phyloP scores from a whole-genome alignment of 2,888 invertebrate species.

The Volucella bombylans region DNA sequence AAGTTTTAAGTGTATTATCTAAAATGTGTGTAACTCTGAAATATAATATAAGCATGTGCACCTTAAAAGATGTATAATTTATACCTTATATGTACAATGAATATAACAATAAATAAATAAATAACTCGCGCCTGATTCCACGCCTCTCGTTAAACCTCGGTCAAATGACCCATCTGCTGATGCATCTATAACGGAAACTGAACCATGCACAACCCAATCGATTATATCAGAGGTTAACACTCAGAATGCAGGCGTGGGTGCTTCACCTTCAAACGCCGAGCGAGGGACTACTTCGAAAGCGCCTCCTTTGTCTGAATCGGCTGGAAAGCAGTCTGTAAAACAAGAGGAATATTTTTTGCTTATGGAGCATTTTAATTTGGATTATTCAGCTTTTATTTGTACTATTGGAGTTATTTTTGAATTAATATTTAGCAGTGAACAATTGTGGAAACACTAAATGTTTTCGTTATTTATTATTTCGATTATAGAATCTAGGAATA shows the following conservation, averaged over 20 bases:
- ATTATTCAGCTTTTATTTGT: conserved; percentile 23
- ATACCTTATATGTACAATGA: no score
- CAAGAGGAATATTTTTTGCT: conserved; percentile 42
- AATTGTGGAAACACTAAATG: conserved; percentile 6
- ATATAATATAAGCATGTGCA: no score
- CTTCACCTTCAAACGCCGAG: conserved; percentile 34
- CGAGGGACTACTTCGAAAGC: conserved; percentile 30
- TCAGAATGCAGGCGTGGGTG: conserved; percentile 15
- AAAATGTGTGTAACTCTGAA: no score
- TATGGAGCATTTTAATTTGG: conserved; percentile 42
- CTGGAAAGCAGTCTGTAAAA: conserved; percentile 35
- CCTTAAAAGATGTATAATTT: no score
- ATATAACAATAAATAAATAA: no score
- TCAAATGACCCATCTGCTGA: no score
- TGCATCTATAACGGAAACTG: no score
- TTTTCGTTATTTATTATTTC: conserved; percentile 10
- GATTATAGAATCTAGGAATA: conserved; percentile 45
- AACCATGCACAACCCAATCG: no score
- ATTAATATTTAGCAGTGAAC: conserved; percentile 17
- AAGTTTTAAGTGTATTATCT: no score
- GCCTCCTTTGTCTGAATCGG: conserved; percentile 30
- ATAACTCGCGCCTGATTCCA: no score
- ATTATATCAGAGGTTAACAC: no score
- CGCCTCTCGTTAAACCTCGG: no score
- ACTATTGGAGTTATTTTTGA: conserved; percentile 28